Evolutionary conservation across 2,888 invertebrate species (phyloP).

Genomic region (Eupeodes luniger): DNA sequence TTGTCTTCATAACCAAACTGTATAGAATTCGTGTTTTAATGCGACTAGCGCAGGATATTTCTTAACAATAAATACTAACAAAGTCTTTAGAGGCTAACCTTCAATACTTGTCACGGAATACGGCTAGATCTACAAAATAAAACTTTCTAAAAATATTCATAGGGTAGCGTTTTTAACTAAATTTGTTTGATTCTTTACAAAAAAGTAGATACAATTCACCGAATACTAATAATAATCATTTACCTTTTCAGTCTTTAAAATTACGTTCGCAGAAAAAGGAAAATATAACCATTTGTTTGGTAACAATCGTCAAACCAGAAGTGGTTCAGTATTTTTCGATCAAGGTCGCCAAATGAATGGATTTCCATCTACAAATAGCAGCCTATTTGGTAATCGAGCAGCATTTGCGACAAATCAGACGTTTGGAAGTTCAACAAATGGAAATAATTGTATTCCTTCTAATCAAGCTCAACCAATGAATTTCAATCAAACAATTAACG

Average conservation of each 20-base stretch:
- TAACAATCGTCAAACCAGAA: slow-evolving; percentile 5
- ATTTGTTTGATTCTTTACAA: no score
- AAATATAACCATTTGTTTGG: slow-evolving; percentile 3
- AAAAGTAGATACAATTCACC: no score
- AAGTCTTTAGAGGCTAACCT: no score
- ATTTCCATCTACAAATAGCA: slow-evolving; percentile 44
- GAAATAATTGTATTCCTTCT: not conserved
- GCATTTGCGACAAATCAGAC: not conserved
- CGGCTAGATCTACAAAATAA: no score
- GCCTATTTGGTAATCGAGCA: slow-evolving; percentile 85
- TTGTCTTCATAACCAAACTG: no score
- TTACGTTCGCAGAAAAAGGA: not conserved
- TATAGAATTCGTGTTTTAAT: no score
- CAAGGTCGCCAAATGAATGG: slow-evolving; percentile 20
- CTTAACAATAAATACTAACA: no score
- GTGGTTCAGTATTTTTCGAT: slow-evolving; percentile 4
- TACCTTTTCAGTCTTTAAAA: not conserved
- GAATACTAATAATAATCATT: no score
- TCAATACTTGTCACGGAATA: no score
- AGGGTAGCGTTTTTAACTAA: no score
- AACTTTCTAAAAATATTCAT: no score
- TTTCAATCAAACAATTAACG: slow-evolving; percentile 84
- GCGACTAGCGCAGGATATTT: no score
- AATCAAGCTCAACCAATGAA: slow-evolving; percentile 82
- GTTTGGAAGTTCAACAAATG: not conserved